phyloP scores from a whole-genome alignment of 2,113 vertebrate genomes.

The Entomyzon cyanotis region DNA sequence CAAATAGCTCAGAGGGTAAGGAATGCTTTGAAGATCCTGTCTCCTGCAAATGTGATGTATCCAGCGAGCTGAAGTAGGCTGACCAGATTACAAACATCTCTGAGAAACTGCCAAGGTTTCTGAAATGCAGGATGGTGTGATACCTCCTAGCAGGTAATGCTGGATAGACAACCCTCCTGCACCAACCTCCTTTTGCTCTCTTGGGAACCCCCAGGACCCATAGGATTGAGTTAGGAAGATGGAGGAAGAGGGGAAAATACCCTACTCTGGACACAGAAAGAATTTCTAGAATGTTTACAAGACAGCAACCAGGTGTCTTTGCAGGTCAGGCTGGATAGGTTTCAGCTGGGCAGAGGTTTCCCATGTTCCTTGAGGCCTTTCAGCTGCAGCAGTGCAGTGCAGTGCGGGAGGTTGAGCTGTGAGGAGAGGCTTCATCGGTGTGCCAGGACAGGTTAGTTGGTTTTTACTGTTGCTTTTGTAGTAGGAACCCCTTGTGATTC shows the following conservation, averaged over 20 bases:
- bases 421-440: rapidly evolving
- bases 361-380: background rate
- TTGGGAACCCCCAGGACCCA: background rate
- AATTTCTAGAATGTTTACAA: background rate
- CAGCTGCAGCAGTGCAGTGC: background rate
- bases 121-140: background rate
- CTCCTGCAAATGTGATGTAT: constrained; percentile 23
- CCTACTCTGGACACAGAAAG: background rate
- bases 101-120: background rate
- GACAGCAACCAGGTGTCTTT: background rate
- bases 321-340: background rate
- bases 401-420: background rate
- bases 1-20: constrained; percentile 38
- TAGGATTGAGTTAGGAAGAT: background rate
- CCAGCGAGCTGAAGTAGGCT: background rate
- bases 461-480: background rate
- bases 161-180: background rate
- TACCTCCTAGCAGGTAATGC: background rate
- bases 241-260: background rate
- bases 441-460: background rate
- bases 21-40: constrained; percentile 60
- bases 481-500: background rate
- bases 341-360: background rate
- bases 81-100: background rate
- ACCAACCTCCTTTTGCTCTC: background rate